Evolutionary conservation across 2,797 vertebrate genomes (phyloP).

Genomic region (Trachops cirrhosus): DNA sequence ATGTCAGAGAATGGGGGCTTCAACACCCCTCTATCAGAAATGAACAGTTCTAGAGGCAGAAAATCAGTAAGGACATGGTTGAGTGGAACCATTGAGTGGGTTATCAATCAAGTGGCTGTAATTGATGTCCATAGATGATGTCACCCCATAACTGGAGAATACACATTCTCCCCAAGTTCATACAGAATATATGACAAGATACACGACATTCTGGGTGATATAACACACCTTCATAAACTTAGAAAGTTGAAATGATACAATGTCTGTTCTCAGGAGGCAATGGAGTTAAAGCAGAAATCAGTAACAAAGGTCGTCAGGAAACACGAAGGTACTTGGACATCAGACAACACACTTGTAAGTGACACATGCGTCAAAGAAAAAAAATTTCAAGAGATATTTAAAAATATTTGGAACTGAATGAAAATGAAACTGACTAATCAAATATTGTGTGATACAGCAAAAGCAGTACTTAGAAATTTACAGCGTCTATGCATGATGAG

Average conservation of each 20-base stretch:
- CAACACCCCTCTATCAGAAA: not conserved
- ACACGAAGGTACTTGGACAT: not conserved
- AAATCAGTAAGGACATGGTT: not conserved
- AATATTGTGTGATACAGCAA: not conserved
- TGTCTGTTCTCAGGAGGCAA: not conserved
- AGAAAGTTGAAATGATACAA: not conserved
- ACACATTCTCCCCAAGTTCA: constrained; percentile 12
- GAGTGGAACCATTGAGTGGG: not conserved
- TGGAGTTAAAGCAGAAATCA: not conserved
- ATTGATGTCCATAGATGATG: not conserved
- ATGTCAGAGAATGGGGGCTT: not conserved
- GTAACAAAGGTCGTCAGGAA: not conserved
- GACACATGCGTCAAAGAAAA: not conserved
- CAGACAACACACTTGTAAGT: not conserved
- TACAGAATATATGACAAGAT: not conserved
- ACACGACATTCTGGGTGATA: not conserved
- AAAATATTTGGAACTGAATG: constrained; percentile 19
- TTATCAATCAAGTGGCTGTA: not conserved
- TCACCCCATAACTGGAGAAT: not conserved
- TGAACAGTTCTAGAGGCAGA: not conserved
- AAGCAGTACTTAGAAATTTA: not conserved
- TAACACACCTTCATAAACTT: not conserved
- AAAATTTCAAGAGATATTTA: not conserved
- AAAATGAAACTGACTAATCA: not conserved
- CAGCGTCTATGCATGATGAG: not conserved